These are phyloP conservation scores for Myiagra hebetior DNA, from an alignment of 2,113 vertebrate genomes.

Conservation along the genomic window DNA sequence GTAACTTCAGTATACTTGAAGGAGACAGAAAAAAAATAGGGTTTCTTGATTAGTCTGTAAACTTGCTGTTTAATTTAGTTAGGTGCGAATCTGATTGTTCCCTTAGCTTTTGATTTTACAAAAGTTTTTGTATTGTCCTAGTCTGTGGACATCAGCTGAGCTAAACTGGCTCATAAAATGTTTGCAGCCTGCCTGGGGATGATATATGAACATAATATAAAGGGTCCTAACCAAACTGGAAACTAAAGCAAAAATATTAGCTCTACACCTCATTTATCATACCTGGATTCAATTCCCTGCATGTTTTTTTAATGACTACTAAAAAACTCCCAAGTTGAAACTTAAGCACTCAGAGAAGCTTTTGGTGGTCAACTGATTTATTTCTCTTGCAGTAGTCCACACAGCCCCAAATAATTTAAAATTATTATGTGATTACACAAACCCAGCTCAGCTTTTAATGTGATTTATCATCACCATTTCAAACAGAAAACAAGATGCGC, in stretches of 20 bases:
- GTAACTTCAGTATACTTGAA: background rate
- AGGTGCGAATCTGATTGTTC: background rate
- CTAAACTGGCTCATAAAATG: background rate
- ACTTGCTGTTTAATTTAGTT: background rate
- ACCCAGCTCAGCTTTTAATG: background rate
- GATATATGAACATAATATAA: background rate
- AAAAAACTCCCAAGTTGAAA: background rate
- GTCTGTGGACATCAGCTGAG: background rate
- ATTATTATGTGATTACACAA: background rate
- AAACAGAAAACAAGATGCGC: background rate
- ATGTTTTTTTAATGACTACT: background rate
- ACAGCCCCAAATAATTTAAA: background rate
- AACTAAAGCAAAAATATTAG: background rate
- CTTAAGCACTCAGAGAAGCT: background rate
- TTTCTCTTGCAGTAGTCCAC: background rate
- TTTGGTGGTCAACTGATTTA: background rate
- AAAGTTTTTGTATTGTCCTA: background rate
- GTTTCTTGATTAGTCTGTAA: background rate
- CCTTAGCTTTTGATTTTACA: background rate
- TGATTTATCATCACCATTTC: background rate
- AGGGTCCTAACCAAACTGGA: background rate
- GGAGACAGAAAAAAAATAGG: background rate
- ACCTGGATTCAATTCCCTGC: background rate
- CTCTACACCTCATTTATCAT: background rate
- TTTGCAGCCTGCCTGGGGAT: background rate